These are phyloP conservation scores for Eudemis profundana DNA, from an alignment of 2,888 invertebrate genomes.

Conservation along the genomic window DNA sequence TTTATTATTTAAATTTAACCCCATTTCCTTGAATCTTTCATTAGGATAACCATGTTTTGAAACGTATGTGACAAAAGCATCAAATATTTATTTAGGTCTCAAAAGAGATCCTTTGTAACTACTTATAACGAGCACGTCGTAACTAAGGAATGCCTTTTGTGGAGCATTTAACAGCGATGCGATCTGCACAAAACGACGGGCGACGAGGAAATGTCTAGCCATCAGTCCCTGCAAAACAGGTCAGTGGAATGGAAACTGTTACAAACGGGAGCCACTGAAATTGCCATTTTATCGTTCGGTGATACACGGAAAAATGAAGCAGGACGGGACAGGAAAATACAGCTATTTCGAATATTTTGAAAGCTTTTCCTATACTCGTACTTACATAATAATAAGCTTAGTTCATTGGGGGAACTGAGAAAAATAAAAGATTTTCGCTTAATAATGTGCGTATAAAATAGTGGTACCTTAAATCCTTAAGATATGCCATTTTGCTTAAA, in stretches of 20 bases:
- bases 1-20: too few species aligned
- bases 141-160: slow-evolving; percentile 3
- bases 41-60: too few species aligned
- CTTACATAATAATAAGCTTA: not conserved
- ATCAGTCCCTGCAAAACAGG: slow-evolving; percentile 4
- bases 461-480: too few species aligned
- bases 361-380: not conserved
- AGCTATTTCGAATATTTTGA: not conserved
- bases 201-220: slow-evolving; percentile 7
- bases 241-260: slow-evolving; percentile 4
- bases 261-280: not conserved
- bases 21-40: too few species aligned
- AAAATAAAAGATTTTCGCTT: too few species aligned
- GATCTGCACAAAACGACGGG: slow-evolving; percentile 38
- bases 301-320: not conserved
- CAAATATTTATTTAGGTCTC: too few species aligned
- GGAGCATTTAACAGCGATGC: slow-evolving; percentile 26
- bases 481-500: too few species aligned
- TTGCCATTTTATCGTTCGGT: not conserved
- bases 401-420: too few species aligned
- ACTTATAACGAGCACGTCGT: not conserved
- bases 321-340: not conserved
- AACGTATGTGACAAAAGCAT: too few species aligned
- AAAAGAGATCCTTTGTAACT: not conserved
- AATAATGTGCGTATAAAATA: too few species aligned